Evolutionary conservation across 2,888 invertebrate species (phyloP), one percentile per base, ranked within the genome.

Genomic region (Agonopterix heracliana): DNA sequence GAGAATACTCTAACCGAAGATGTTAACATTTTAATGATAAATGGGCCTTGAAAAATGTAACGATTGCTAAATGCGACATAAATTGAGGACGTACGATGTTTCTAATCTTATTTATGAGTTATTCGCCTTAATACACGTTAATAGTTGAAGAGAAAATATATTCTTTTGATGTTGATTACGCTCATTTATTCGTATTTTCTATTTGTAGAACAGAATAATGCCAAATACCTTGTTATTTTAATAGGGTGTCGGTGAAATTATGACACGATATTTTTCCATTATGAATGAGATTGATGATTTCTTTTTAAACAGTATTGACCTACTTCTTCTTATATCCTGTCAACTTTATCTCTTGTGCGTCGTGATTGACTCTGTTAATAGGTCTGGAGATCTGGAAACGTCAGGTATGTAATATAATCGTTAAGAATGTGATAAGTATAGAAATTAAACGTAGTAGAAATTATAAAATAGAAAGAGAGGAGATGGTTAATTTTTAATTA

Each of bases 81-180:
- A 80, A 85, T 82, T 78, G 83, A 78, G 82, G 77, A 81, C 78
- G 73, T 73, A 65, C 68, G 68, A 63, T 54, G 58, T 60, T 61
- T 67, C 59, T 64, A 78, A 81, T 81, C 71, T 76, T 77, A 78
- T 84, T 85, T 81, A 85, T 79, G 81, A 78, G 75, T 74, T 78
- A 78, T 77, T 71, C 71, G 68, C 61, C 72, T 74, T 81, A 79
- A 78, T 75, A 70, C 75, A 74, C 68, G 76, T 72, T 81, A 82
- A 83, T 81, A 78, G 78, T 74, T 71, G 61, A 63, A 66, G 63
- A 65, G 74, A 76, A 73, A 73, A 60, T 72, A 68, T 64, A 68
- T 68, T 71, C 76, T 70, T 84, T 83, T 82, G 81, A 84, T 76
- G 78, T 77, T 12, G 76, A 81, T 83, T 81, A 75, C 66, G 56